A percentile compares a stretch with the other conserved stretches of the same genome.
Conservation (phyloP, 1,140 invertebrate genomes). For the Rhopalosiphum maidis region DNA sequence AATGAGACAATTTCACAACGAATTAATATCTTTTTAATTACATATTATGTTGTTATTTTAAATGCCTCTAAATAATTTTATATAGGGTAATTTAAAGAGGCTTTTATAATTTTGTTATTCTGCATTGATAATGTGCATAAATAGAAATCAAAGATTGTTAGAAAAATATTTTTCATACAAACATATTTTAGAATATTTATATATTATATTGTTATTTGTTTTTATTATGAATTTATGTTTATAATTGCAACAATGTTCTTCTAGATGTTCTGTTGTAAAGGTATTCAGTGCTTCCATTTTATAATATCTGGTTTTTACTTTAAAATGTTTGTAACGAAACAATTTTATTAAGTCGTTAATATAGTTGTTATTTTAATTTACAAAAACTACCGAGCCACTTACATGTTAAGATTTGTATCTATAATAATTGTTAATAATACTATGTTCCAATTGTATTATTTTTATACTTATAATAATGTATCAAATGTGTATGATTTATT, state of each 20-base stretch:
- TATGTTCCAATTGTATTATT: slow-evolving; percentile 14
- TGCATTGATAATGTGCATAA: background rate
- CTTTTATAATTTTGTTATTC: slow-evolving; percentile 16
- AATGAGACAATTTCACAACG: slow-evolving; percentile 11
- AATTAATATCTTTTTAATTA: slow-evolving; percentile 10
- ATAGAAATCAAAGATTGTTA: slow-evolving; percentile 8
- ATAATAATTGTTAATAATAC: slow-evolving; percentile 16
- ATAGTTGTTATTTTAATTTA: background rate
- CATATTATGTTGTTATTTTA: background rate
- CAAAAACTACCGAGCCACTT: slow-evolving; percentile 19
- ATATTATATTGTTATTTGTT: slow-evolving; percentile 7
- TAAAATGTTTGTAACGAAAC: background rate
- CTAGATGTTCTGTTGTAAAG: background rate
- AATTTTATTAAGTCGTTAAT: background rate
- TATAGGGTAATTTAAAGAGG: slow-evolving; percentile 3
- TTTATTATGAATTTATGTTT: background rate
- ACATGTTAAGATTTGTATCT: slow-evolving; percentile 13
- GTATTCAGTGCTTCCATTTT: slow-evolving; percentile 40
- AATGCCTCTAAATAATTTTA: slow-evolving; percentile 2
- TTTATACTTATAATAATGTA: background rate
- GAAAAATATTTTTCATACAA: background rate
- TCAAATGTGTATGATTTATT: background rate
- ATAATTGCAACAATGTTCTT: background rate
- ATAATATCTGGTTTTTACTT: background rate
- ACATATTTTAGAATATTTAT: slow-evolving; percentile 17